Conservation (phyloP, 2,888 invertebrate species). For the Lagria hirta region DNA sequence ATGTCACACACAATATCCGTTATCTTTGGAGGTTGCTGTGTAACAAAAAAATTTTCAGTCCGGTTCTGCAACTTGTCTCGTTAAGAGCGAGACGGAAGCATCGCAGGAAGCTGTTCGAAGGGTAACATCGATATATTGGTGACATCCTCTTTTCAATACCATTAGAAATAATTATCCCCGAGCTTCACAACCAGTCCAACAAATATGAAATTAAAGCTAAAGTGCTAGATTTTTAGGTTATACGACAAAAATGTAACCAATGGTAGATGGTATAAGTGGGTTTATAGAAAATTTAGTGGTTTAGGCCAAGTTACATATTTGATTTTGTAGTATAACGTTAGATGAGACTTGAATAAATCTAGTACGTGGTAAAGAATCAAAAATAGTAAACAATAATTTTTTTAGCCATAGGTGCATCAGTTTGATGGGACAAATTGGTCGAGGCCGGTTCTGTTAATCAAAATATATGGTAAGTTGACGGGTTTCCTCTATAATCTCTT, state of each 20-base stretch:
- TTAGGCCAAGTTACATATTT: too few species aligned
- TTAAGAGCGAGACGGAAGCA: constrained; percentile 11
- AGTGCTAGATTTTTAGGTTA: too few species aligned
- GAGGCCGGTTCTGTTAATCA: constrained; percentile 20
- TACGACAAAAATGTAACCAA: too few species aligned
- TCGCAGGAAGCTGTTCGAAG: constrained; percentile 38
- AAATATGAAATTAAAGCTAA: constrained; percentile 14
- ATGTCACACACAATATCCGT: too few species aligned
- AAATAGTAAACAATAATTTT: constrained; percentile 15
- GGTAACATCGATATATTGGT: constrained; percentile 41
- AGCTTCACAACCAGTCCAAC: constrained; percentile 12
- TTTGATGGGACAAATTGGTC: constrained; percentile 23
- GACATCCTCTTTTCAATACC: constrained; percentile 37
- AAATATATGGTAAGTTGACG: constrained; percentile 16
- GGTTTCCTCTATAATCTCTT: constrained; percentile 8
- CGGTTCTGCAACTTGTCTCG: constrained; percentile 11
- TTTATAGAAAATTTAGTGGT: too few species aligned
- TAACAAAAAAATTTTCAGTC: too few species aligned
- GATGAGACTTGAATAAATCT: too few species aligned
- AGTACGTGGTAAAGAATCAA: too few species aligned
- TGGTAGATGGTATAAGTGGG: too few species aligned
- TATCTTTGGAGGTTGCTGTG: too few species aligned
- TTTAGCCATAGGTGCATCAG: constrained; percentile 20
- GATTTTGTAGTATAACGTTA: too few species aligned
- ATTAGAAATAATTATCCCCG: constrained; percentile 17